Conservation (phyloP, 1,140 invertebrate genomes). For the Belonocnema kinseyi region DNA sequence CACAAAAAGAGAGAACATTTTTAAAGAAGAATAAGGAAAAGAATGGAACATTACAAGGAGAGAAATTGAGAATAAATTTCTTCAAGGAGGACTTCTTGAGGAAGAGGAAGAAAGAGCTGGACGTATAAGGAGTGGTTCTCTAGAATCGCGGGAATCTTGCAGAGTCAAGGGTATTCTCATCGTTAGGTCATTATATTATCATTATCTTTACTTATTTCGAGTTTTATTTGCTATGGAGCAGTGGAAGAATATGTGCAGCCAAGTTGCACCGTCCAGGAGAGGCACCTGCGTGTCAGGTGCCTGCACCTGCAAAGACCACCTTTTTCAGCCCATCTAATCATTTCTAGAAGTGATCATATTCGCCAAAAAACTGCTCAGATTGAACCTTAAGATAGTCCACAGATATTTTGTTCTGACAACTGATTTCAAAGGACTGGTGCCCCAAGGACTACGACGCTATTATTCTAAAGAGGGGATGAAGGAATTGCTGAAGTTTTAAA, state of each 20-base stretch:
- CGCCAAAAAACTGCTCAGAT: neutral
- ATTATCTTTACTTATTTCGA: conserved; percentile 27
- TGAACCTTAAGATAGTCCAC: no score
- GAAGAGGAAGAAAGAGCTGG: neutral
- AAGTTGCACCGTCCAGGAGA: neutral
- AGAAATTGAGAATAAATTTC: no score
- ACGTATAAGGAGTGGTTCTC: neutral
- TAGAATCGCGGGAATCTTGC: no score
- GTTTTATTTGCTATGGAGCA: conserved; percentile 36
- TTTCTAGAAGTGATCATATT: neutral
- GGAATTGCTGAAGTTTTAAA: conserved; percentile 27
- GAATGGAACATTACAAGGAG: no score
- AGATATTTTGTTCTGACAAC: no score
- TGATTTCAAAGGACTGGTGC: no score
- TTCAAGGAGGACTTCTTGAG: no score
- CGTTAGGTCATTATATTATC: conserved; percentile 29
- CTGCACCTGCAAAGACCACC: conserved; percentile 31
- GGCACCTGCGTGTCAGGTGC: conserved; percentile 39
- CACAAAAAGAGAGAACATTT: neutral
- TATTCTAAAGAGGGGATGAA: no score
- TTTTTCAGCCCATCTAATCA: conserved; percentile 13
- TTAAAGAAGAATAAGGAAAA: no score
- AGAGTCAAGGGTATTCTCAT: conserved; percentile 14
- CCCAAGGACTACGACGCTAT: no score
- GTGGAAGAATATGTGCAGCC: neutral